A percentile compares a stretch with the other conserved stretches of the same genome.
Conservation (phyloP, 2,888 invertebrate species). For the Dendrolimus houi region DNA sequence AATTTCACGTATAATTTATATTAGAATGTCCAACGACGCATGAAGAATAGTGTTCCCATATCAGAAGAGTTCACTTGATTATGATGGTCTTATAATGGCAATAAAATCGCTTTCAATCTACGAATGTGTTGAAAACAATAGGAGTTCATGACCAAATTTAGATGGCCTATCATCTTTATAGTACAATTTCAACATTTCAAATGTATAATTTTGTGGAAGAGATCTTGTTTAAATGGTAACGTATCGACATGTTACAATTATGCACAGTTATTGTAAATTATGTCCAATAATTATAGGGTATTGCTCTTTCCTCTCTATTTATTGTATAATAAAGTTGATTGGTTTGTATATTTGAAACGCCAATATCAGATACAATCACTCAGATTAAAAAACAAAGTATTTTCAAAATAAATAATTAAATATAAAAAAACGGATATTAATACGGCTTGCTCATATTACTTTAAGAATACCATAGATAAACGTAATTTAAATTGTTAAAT, state of each 20-base stretch:
- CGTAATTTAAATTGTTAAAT: too few species aligned
- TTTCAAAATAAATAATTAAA: too few species aligned
- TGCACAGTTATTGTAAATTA: neutral
- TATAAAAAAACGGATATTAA: too few species aligned
- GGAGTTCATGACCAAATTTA: constrained; percentile 4
- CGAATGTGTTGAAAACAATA: constrained; percentile 15
- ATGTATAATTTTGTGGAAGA: neutral
- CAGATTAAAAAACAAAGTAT: too few species aligned
- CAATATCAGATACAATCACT: too few species aligned
- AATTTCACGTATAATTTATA: too few species aligned
- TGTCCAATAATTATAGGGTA: neutral
- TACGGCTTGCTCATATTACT: too few species aligned
- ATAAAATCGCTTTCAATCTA: constrained; percentile 15
- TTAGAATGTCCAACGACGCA: constrained; percentile 9
- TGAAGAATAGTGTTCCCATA: constrained; percentile 13
- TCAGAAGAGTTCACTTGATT: constrained; percentile 9
- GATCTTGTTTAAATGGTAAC: constrained; percentile 1
- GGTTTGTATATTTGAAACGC: too few species aligned
- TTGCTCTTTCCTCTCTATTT: too few species aligned
- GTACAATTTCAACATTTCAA: neutral
- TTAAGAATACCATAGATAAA: too few species aligned
- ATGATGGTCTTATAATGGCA: constrained; percentile 17
- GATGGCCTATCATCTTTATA: constrained; percentile 1
- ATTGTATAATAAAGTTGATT: too few species aligned
- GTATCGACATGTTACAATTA: constrained; percentile 3